Evolutionary conservation across 1,140 invertebrate species (phyloP).

Genomic region (Drosophila tsacasi): DNA sequence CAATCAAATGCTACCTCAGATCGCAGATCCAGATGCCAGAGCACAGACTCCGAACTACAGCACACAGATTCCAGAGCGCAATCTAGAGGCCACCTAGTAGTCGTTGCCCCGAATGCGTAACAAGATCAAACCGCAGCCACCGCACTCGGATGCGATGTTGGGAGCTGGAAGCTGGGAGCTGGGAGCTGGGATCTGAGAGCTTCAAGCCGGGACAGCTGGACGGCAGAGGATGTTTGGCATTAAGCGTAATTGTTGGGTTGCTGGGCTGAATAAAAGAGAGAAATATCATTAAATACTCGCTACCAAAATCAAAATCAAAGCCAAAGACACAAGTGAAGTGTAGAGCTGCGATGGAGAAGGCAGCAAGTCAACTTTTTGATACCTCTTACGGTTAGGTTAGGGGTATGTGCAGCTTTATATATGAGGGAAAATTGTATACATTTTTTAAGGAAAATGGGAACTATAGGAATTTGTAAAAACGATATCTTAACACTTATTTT

Average conservation of each 20-base stretch:
- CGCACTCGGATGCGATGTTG: slow-evolving; percentile 44
- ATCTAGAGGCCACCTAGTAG: slow-evolving; percentile 55
- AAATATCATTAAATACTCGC: slow-evolving; percentile 80
- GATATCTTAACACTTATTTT: no score
- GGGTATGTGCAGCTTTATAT: background rate
- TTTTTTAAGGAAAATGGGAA: background rate
- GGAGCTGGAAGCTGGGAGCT: background rate
- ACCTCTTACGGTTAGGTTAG: background rate
- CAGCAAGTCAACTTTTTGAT: slow-evolving; percentile 61
- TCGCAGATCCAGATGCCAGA: slow-evolving; percentile 43
- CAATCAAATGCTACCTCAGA: slow-evolving; percentile 61
- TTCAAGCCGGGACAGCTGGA: slow-evolving; percentile 21
- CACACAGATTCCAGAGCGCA: slow-evolving; percentile 32
- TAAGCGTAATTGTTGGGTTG: slow-evolving; percentile 80
- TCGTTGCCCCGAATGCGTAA: slow-evolving; percentile 65
- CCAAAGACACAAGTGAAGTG: slow-evolving; percentile 78
- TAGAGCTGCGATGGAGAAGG: slow-evolving; percentile 32
- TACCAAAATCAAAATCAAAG: slow-evolving; percentile 73
- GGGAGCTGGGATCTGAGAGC: background rate
- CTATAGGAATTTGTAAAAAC: no score
- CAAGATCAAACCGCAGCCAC: slow-evolving; percentile 81
- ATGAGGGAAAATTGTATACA: background rate
- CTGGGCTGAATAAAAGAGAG: slow-evolving; percentile 46
- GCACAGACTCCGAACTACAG: slow-evolving; percentile 10
- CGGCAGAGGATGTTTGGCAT: slow-evolving; percentile 79